Evolutionary conservation across 1,140 invertebrate genomes (phyloP).

Genomic region (Berghia stephanieae): DNA sequence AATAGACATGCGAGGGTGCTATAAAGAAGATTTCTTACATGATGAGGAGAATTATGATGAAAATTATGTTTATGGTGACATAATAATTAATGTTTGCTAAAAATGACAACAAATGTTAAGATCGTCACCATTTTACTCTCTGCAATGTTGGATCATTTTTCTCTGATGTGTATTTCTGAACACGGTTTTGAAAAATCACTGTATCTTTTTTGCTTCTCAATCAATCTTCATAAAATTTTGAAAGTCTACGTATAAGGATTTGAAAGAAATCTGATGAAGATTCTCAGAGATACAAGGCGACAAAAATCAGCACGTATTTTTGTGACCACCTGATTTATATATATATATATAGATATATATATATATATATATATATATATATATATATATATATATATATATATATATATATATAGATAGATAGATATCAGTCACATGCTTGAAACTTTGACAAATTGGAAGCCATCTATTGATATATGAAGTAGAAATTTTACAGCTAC

Average conservation of each 20-base stretch:
- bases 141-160: no score
- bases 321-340: neutral
- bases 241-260: neutral
- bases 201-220: neutral
- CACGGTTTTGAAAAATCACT: neutral
- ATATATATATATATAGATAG: slow-evolving; percentile 15
- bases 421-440: neutral
- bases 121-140: no score
- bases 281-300: neutral
- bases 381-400: slow-evolving; percentile 14
- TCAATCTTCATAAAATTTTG: neutral
- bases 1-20: no score
- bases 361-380: neutral
- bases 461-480: no score
- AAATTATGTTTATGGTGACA: no score
- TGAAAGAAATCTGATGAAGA: neutral
- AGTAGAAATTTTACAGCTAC: no score
- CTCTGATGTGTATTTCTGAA: neutral
- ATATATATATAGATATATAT: no score
- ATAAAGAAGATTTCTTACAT: no score
- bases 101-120: no score
- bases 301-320: no score
- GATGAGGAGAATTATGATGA: no score
- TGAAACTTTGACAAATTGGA: slow-evolving; percentile 69
- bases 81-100: no score